Evolutionary conservation across 1,140 invertebrate species (phyloP).

Genomic region (Zaprionus ornatus): DNA sequence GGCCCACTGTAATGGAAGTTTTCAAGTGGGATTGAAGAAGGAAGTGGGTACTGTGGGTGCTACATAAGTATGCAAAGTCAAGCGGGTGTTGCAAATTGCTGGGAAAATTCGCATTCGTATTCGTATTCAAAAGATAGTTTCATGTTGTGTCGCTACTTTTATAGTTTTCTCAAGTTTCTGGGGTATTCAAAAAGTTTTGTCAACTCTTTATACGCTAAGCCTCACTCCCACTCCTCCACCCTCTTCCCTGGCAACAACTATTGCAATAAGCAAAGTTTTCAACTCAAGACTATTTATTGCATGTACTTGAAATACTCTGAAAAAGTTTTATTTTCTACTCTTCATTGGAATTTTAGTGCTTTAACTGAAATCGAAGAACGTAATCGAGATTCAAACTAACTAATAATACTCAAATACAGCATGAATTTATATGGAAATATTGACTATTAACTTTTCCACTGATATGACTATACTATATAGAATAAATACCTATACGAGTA

Average conservation of each 20-base stretch:
- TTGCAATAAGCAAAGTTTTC: constrained; percentile 13
- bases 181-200: constrained; percentile 2
- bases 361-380: background rate
- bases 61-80: constrained; percentile 21
- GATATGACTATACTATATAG: background rate
- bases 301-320: background rate
- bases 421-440: background rate
- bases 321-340: background rate
- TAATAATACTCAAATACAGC: background rate
- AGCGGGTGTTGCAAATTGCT: constrained; percentile 19
- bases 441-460: background rate
- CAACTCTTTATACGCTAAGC: background rate
- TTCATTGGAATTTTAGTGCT: background rate
- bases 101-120: constrained; percentile 12
- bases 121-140: constrained; percentile 22
- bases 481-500: background rate
- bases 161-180: background rate
- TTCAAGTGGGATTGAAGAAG: constrained; percentile 21
- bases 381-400: background rate
- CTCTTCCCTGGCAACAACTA: background rate
- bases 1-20: constrained; percentile 30
- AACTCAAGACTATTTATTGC: background rate
- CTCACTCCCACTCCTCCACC: accelerated
- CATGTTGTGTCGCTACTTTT: constrained; percentile 1
- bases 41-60: background rate